Evolutionary conservation across 2,113 vertebrate genomes (phyloP), one percentile per base, ranked within the genome.

Genomic region (Andinoacara biseriatus): DNA sequence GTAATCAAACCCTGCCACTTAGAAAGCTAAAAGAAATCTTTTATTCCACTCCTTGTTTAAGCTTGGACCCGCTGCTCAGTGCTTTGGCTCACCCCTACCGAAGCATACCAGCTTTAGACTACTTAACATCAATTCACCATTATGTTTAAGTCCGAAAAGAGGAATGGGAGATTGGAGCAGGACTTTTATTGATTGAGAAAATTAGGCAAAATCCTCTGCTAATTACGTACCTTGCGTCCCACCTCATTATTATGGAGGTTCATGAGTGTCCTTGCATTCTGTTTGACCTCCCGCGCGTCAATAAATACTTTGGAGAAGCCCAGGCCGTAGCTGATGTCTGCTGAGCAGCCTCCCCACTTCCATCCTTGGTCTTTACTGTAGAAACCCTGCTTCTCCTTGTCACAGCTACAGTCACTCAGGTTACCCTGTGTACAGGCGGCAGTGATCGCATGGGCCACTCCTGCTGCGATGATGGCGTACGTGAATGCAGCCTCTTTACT

Each of bases 321-420:
- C 84, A 99, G 96, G 91, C 98, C 98, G 0, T 99, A 98, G 93
- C 96, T 95, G 94, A 99, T 96, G 91, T 99, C 98, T 0, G 98
- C 98, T 0, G 98, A 99, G 93, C 98, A 99, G 93, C 98, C 98
- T 5, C 98, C 98, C 98, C 98, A 99, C 90, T 97, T 98, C 98
- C 98, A 99, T 81, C 98, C 98, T 83, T 99, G 97, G 63, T 97
- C 96, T 59, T 95, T 97, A 29, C 98, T 97, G 94, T 99, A 98
- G 93, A 97, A 97, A 72, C 98, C 98, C 91, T 99, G 98, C 90
- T 99, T 99, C 87, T 98, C 97, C 85, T 97, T 97, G 94, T 99
- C 98, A 3, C 98, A 99, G 90, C 98, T 98, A 7, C 98, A 99
- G 95, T 98, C 97, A 3, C 98, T 98, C 91, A 99, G 95, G 95